Percentiles rank a stretch among this genome's conserved stretches.
Conservation (phyloP, 2,113 vertebrate species). For the Menidia beryllina region DNA sequence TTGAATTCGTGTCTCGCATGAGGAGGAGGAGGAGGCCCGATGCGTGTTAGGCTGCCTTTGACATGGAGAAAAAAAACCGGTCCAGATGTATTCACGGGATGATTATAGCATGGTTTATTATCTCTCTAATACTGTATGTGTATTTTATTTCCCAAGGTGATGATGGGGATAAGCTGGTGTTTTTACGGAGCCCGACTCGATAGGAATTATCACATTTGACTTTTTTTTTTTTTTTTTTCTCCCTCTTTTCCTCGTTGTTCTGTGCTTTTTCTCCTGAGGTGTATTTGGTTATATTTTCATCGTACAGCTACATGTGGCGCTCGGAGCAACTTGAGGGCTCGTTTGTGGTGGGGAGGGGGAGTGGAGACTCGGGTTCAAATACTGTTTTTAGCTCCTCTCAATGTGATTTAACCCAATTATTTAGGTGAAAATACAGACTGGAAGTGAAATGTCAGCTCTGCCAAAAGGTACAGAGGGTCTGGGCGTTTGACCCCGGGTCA, state of each 20-base stretch:
- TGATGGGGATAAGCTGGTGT: constrained; percentile 48
- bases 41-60: constrained; percentile 49
- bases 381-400: constrained; percentile 28
- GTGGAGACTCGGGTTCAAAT: constrained; percentile 50
- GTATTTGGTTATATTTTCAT: constrained; percentile 60
- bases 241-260: constrained; percentile 46
- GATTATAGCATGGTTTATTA: constrained; percentile 74
- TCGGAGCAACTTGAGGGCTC: constrained; percentile 45
- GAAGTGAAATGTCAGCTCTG: constrained; percentile 14
- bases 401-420: constrained; percentile 26
- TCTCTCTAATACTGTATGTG: constrained; percentile 67
- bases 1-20: constrained; percentile 25
- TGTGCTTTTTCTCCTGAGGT: constrained; percentile 51
- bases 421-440: constrained; percentile 33
- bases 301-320: constrained; percentile 49
- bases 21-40: constrained; percentile 16
- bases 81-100: constrained; percentile 58
- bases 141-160: constrained; percentile 66
- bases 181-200: constrained; percentile 59
- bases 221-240: constrained; percentile 17
- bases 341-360: constrained; percentile 50
- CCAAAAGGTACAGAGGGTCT: constrained; percentile 37
- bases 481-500: constrained; percentile 59
- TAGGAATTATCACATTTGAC: constrained; percentile 50
- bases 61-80: constrained; percentile 52